Evolutionary conservation across 2,113 vertebrate genomes (phyloP).

Genomic region (Excalfactoria chinensis): DNA sequence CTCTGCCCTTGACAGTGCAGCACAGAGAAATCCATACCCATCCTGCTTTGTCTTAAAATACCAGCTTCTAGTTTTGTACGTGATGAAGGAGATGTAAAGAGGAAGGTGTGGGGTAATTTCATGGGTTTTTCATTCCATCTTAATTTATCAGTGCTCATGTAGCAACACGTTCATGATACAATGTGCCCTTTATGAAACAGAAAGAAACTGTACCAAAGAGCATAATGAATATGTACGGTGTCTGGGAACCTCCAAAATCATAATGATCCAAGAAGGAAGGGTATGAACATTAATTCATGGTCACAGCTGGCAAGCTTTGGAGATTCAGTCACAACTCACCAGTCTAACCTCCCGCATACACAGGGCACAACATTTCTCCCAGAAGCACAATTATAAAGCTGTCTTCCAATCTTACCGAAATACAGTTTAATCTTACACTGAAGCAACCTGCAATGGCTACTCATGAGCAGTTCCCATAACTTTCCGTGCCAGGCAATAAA

Average conservation of each 20-base stretch:
- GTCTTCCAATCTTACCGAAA: not conserved
- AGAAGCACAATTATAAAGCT: not conserved
- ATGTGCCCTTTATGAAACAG: not conserved
- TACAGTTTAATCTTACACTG: not conserved
- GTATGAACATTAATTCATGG: not conserved
- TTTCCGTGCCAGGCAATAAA: not conserved
- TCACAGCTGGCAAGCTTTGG: accelerated
- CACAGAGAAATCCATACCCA: not conserved
- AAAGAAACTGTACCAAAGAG: not conserved
- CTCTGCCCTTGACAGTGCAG: not conserved
- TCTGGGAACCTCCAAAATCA: not conserved
- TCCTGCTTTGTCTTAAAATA: not conserved
- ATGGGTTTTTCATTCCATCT: not conserved
- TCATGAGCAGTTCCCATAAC: not conserved
- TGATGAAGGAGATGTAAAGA: not conserved
- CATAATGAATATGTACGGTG: not conserved
- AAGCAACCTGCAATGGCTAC: not conserved
- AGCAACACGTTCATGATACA: not conserved
- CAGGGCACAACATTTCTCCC: not conserved
- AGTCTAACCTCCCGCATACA: not conserved
- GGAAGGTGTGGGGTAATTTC: not conserved
- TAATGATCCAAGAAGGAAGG: not conserved
- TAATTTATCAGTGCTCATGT: not conserved
- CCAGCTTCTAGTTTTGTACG: not conserved
- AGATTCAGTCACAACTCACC: not conserved